Evolutionary conservation across 2,888 invertebrate species (phyloP), one percentile per base, ranked within the genome.

Genomic region (Agonopterix alstromeriana): DNA sequence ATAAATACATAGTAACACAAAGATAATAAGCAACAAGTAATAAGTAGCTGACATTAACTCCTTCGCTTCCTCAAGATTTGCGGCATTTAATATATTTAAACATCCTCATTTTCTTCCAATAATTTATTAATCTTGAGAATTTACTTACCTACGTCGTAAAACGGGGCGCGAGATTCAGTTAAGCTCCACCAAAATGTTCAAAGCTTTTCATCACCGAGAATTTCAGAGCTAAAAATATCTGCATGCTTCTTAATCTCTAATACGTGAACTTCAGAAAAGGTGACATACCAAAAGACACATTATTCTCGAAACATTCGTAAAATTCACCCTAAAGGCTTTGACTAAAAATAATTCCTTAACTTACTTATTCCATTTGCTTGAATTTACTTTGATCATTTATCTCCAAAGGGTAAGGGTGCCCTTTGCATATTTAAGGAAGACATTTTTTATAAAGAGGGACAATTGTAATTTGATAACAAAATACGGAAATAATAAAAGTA

Each of bases 331-430:
- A 38, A 27, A 27, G 27, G 38, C 38, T 38, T 38, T 38, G 38
- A n/a, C 38, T 8, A 14, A 48, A 36, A 43, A 10, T 8, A 48
- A 14, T 43, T 48, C 17, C 27, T 35, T 45, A 45, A 45, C 42
- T 48, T 50, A 51, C 53, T 55, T 55, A 52, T 55, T 54, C 50
- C 47, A 46, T 56, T 54, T 48, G 43, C 52, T 50, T 51, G 49
- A 55, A 53, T 55, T 54, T 53, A 54, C 56, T 59, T 56, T 55
- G 54, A 58, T 55, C 55, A 52, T 56, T 56, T 52, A 53, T 55
- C 52, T 58, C 45, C 46, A 52, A 53, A 48, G 50, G 52, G 52
- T 47, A 41, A 48, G 36, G 45, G 38, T 36, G 42, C 44, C 42
- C 12, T 53, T 55, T 53, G 52, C 53, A 54, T 56, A 53, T 54